Base-by-base conservation (phyloP, 2,797 vertebrate genomes). In the Gila robusta region DNA sequence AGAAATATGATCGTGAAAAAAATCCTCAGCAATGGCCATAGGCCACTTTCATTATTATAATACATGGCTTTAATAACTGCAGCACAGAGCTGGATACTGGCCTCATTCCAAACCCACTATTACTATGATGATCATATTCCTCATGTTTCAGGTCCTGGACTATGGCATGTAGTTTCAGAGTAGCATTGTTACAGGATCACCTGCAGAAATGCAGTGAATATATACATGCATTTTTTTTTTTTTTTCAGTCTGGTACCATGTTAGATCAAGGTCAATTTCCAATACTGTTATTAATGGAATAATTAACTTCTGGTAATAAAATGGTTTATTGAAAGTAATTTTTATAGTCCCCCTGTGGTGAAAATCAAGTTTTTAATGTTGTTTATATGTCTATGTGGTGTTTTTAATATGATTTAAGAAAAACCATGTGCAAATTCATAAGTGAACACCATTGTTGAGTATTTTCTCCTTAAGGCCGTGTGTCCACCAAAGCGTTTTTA, bases 111-210 rank as follows among this genome's bases (percentile, higher is more conserved):
- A 66, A 44, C n/a, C 78, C 39, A 74, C 72, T 84, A 62, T 84
- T 87, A 70, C 81, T 86, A 87, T 91, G 91, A 88, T 90, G 91
- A 88, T 90, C 84, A 67, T 89, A 92, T 90, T 90, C 86, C 91
- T 93, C 87, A 91, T 87, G 67, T 35, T 90, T 93, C 91, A 69
- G 78, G 85, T 77, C 89, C 91, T 80, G 91, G 85, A 89, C 91
- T 81, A 91, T 11, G 41, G 88, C 88, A 85, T 66, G 19, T 32
- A 35, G 19, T 16, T 19, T 6, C 1, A 41, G 47, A 49, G 19
- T n/a, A 32, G 8, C 19, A 17, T 1, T 52, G 72, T 49, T 32
- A 52, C 26, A 59, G 44, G 52, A 49, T 23, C 59, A 62, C 35
- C 39, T 32, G 21, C 32, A 62, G 23, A 66, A 47, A 74, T 28